These are phyloP conservation scores for Myoxocephalus aenaeus DNA, from an alignment of 2,797 vertebrate species.

Conservation along the genomic window DNA sequence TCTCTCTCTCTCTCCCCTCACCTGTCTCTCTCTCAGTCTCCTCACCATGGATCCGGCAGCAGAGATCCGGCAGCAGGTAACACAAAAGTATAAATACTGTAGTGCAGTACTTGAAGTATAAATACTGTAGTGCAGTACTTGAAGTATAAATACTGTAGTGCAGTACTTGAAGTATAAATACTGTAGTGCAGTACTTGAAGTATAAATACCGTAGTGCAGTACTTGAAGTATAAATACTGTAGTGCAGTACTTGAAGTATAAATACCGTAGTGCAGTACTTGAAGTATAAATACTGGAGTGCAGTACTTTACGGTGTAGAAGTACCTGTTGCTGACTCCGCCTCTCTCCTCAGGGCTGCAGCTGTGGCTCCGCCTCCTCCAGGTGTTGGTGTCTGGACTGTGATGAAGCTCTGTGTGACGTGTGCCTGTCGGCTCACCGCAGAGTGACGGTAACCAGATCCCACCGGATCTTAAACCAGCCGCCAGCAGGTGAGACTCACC, in stretches of 20 bases:
- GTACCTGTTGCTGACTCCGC: too few relatives aligned
- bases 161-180: not conserved
- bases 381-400: conserved; percentile 58
- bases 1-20: too few relatives aligned
- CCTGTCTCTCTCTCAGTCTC: too few relatives aligned
- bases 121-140: not conserved
- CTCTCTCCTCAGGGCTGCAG: conserved; percentile 47
- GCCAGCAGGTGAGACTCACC: not conserved
- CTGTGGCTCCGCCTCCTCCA: conserved; percentile 12
- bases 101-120: not conserved
- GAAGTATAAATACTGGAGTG: too few relatives aligned
- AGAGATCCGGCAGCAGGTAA: too few relatives aligned
- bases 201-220: too few relatives aligned
- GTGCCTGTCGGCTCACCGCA: conserved; percentile 51
- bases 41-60: too few relatives aligned
- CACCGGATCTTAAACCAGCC: conserved; percentile 46
- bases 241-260: not conserved
- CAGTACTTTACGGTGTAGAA: not conserved
- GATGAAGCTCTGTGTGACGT: conserved; percentile 45
- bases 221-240: not conserved
- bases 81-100: too few relatives aligned
- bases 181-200: not conserved
- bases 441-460: conserved; percentile 35
- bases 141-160: too few relatives aligned
- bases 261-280: not conserved